phyloP scores from a whole-genome alignment of 2,113 vertebrate species.

The western clawed frog (Xenopus tropicalis) region DNA sequence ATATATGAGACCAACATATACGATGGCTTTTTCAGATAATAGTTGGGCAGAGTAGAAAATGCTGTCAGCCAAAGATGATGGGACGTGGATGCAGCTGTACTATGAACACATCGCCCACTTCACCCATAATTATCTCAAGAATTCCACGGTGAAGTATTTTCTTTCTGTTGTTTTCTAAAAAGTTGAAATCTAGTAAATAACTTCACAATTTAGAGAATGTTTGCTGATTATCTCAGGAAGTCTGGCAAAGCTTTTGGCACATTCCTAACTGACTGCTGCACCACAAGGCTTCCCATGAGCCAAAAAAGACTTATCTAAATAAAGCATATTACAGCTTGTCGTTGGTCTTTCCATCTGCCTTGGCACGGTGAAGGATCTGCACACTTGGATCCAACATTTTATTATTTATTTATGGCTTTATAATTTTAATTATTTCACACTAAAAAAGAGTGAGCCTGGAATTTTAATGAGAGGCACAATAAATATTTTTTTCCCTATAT shows the following conservation, averaged over 20 bases:
- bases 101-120: too few relatives aligned
- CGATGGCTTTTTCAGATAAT: too few relatives aligned
- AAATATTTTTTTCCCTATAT: neutral
- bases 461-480: neutral
- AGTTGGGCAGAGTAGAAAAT: too few relatives aligned
- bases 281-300: neutral
- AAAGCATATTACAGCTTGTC: conserved; percentile 20
- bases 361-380: neutral
- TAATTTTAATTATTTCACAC: neutral
- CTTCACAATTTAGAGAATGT: conserved; percentile 3
- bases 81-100: too few relatives aligned
- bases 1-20: too few relatives aligned
- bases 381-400: conserved; percentile 6
- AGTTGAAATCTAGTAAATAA: conserved; percentile 6
- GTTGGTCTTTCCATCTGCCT: neutral
- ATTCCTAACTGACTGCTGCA: neutral
- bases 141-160: too few relatives aligned
- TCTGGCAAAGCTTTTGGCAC: conserved; percentile 7
- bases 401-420: neutral
- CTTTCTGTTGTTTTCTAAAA: neutral
- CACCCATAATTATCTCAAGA: too few relatives aligned
- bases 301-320: neutral
- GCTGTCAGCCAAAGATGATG: too few relatives aligned
- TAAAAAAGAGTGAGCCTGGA: neutral
- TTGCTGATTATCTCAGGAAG: neutral